These are phyloP conservation scores for Pogonomyrmex barbatus DNA, from an alignment of 1,140 invertebrate species.

Conservation along the genomic window DNA sequence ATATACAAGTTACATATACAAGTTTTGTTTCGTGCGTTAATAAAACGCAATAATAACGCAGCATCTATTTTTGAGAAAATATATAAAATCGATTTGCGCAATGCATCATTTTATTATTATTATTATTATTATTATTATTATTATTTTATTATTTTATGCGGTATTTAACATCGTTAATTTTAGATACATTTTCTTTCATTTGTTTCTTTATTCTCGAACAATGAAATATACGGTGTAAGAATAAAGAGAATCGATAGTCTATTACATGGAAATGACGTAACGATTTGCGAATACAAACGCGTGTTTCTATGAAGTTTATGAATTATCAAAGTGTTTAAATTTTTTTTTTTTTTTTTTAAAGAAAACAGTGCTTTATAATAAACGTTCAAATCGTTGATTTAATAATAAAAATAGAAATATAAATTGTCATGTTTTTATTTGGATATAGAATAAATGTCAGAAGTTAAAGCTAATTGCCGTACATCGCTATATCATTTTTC, in stretches of 20 bases:
- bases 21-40: background rate
- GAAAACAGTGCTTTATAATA: background rate
- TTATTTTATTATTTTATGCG: no score
- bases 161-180: background rate
- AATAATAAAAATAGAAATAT: background rate
- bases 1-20: background rate
- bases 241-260: slow-evolving; percentile 12
- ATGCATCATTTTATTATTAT: background rate
- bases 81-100: background rate
- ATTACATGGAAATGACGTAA: background rate
- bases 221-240: background rate
- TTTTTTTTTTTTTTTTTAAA: slow-evolving; percentile 6
- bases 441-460: background rate
- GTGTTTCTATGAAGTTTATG: background rate
- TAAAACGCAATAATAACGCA: background rate
- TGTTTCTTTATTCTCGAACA: background rate
- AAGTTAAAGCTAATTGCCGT: background rate
- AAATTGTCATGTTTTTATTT: background rate
- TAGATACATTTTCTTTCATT: background rate
- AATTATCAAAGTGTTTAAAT: background rate
- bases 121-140: no score
- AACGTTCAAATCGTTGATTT: background rate
- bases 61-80: background rate
- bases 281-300: background rate
- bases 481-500: background rate